Base-by-base conservation (phyloP, 1,140 invertebrate genomes). In the Theocolax elegans region DNA sequence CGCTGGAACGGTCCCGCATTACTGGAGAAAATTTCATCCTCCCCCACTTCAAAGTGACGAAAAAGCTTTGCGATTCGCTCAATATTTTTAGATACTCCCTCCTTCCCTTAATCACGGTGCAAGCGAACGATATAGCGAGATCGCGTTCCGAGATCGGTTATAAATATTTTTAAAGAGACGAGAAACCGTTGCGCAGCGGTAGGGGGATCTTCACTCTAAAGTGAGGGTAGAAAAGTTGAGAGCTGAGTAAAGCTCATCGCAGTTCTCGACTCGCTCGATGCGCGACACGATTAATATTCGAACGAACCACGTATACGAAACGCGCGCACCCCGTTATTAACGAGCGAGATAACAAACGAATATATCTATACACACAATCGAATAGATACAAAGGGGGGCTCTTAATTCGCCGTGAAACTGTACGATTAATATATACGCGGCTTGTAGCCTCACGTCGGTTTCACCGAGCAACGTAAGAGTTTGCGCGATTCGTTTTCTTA, bases 81-180 rank as follows among this genome's bases (percentile, higher is more conserved):
- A 38, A 65, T 80, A 81, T 81, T 80, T 81, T 79, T 77, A 79
- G 76, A 74, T 19, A 46, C 42, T 35, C 4, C 31, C 31, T 35
- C 10, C 31, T 35, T 10, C 10, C 10, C 31, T 35, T 10, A 35
- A 10, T 10, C 31, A 10, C 31, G 31, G 31, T 35, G 4, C 10
- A 35, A n/a, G n/a, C 54, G 70, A 58, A 46, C 8, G 25, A 1
- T 46, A 23, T 60, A 71, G 67, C 72, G 69, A 72, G 74, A 79
- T 79, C 72, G 71, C 66, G 71, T 75, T 79, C 74, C 72, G 71
- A 77, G 80, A 82, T 81, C 78, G 79, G 83, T 83, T 85, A 83
- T 83, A 84, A 85, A 84, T 85, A 84, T 85, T 84, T 83, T 80
- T 82, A 78, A 80, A 74, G 23, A 27, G 74, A 72, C 10, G 78